These are phyloP conservation scores for Cyprinodon diabolis DNA, from an alignment of 2,797 vertebrate genomes.

Conservation along the genomic window DNA sequence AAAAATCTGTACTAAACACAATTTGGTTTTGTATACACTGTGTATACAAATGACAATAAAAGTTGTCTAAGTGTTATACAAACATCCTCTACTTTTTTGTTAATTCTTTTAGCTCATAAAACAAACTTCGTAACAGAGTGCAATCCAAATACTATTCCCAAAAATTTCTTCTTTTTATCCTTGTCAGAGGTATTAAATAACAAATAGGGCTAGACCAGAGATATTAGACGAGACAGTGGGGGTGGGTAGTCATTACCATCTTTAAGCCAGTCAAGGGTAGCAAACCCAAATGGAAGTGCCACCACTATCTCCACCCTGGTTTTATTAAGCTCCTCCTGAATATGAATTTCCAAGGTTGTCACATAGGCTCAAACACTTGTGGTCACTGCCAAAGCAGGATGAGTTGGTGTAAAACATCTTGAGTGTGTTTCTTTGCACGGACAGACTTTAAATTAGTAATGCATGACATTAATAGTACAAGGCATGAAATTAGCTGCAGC, in stretches of 20 bases:
- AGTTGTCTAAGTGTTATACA: background rate
- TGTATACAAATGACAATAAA: too few species aligned
- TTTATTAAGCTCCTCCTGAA: constrained; percentile 60
- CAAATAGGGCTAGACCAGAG: constrained; percentile 39
- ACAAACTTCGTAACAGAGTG: background rate
- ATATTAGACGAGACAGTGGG: constrained; percentile 30
- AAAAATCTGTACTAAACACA: too few species aligned
- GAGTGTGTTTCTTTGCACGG: constrained; percentile 54
- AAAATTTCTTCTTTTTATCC: background rate
- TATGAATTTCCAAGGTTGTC: constrained; percentile 59
- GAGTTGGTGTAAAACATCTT: constrained; percentile 49
- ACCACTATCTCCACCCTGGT: constrained; percentile 54
- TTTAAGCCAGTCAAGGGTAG: constrained; percentile 59
- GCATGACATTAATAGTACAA: constrained; percentile 72
- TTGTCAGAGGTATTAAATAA: constrained; percentile 56
- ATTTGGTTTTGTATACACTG: too few species aligned
- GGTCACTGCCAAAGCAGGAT: constrained; percentile 12
- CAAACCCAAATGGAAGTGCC: constrained; percentile 70
- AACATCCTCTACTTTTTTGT: background rate
- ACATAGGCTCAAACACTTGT: constrained; percentile 23
- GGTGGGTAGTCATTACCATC: constrained; percentile 67
- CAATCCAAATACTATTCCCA: constrained; percentile 1
- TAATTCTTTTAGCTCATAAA: background rate
- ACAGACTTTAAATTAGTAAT: constrained; percentile 63
- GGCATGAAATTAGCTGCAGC: constrained; percentile 77